Evolutionary conservation across 2,797 vertebrate genomes (phyloP), one percentile per base, ranked within the genome.

Genomic region (Trachurus trachurus): DNA sequence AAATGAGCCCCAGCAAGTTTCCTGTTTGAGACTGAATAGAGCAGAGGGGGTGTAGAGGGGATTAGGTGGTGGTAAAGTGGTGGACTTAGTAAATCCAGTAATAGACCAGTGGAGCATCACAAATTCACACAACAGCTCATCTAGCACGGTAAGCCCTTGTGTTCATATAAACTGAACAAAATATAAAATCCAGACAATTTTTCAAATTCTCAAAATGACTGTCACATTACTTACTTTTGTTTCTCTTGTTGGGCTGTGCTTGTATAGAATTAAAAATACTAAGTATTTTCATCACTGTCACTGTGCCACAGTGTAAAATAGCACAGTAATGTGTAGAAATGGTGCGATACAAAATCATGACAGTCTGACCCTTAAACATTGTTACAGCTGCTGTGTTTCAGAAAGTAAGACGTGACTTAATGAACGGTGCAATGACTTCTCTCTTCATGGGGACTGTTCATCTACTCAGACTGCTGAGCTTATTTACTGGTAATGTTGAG

Each of bases 21-120:
- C 74, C 74, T 84, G 47, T 75, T 26, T 69, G 53, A 78, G 50
- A 59, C 65, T 71, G 50, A 80, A 71, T 29, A 75, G 49, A 77
- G 29, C 42, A 56, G 44, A 50, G 50, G 26, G 71, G 21, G 37
- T 10, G 59, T 12, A 17, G 3, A 45, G 13, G 56, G 66, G 58
- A 50, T 82, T 53, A 54, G 1, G 21, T 17, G 19, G 56, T 76
- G 78, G 4, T 85, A 9, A 62, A 77, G 70, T 60, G 37, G 50
- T 74, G 2, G 54, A 9, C 17, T 44, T 67, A 22, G 53, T 42
- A 12, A 42, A 11, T 12, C 40, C 11, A 31, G 29, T 22, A 58
- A 63, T 21, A 66, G 56, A 73, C 39, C 44, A 66, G 66, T 61
- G 31, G 22, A n/a, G 26, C 26, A 54, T 64, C 31, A 62, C 54